phyloP scores from a whole-genome alignment of 2,888 invertebrate genomes.

The Euzophera pinguis region DNA sequence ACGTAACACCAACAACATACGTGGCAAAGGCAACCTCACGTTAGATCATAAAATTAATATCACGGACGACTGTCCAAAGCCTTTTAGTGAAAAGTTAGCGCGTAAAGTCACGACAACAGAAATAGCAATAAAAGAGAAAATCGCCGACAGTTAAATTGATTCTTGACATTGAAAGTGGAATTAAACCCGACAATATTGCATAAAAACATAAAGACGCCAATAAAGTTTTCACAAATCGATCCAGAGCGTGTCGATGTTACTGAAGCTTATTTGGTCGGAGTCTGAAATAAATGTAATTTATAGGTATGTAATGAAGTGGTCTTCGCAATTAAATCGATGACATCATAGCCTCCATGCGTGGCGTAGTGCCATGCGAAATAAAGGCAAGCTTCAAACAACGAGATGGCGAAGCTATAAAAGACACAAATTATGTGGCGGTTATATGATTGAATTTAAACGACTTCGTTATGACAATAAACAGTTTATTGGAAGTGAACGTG shows the following conservation, averaged over 20 bases:
- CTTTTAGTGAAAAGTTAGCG: constrained; percentile 3
- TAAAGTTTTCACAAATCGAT: constrained; percentile 54
- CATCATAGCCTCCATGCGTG: constrained; percentile 59
- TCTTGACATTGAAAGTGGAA: constrained; percentile 51
- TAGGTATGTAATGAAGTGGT: constrained; percentile 62
- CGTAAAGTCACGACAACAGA: constrained; percentile 7
- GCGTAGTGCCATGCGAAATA: constrained; percentile 59
- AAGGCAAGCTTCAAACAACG: constrained; percentile 68
- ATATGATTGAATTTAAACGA: constrained; percentile 15
- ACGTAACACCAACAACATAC: constrained; percentile 35
- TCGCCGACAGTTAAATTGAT: constrained; percentile 33
- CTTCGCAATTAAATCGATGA: constrained; percentile 72
- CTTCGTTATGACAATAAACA: background rate
- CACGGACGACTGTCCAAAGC: background rate
- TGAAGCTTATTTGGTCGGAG: constrained; percentile 38
- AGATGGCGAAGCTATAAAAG: constrained; percentile 30
- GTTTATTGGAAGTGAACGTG: too few relatives aligned
- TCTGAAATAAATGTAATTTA: constrained; percentile 54
- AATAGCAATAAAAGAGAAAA: constrained; percentile 34
- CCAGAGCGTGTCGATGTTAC: constrained; percentile 30
- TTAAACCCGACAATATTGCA: constrained; percentile 40
- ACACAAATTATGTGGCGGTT: constrained; percentile 22
- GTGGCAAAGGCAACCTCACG: constrained; percentile 3
- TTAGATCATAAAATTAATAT: constrained; percentile 5
- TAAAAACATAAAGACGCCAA: constrained; percentile 50